A percentile compares a stretch with the other conserved stretches of the same genome.
phyloP scores from a whole-genome alignment of 1,140 invertebrate species.

The Phenacoccus solenopsis region DNA sequence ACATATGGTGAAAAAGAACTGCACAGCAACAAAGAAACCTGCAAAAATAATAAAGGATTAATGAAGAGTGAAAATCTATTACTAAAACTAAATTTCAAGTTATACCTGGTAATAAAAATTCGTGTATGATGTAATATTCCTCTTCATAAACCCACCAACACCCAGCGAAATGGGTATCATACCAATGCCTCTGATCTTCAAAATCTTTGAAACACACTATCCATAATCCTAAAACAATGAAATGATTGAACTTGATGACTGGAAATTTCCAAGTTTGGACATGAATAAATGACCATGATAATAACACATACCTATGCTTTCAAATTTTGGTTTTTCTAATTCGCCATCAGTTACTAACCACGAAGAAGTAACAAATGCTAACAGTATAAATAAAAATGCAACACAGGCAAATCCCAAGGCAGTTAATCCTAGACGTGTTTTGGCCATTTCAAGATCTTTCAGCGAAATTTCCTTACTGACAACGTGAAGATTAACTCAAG shows the following conservation, averaged over 20 bases:
- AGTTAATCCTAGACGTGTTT: slow-evolving; percentile 53
- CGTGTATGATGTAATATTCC: slow-evolving; percentile 37
- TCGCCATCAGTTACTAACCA: slow-evolving; percentile 83
- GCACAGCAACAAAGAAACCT: slow-evolving; percentile 84
- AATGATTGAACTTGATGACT: background rate
- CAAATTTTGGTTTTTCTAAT: slow-evolving; percentile 61
- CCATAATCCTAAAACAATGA: slow-evolving; percentile 61
- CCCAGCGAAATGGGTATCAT: slow-evolving; percentile 60
- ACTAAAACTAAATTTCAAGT: background rate
- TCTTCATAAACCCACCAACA: slow-evolving; percentile 91
- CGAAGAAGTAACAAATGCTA: slow-evolving; percentile 82
- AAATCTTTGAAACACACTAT: slow-evolving; percentile 79
- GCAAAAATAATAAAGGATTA: slow-evolving; percentile 30
- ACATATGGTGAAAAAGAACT: slow-evolving; percentile 81
- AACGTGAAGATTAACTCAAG: too few relatives aligned
- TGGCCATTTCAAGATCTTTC: slow-evolving; percentile 33
- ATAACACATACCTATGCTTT: slow-evolving; percentile 54
- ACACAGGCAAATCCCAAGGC: slow-evolving; percentile 50
- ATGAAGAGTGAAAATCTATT: background rate
- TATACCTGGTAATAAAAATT: slow-evolving; percentile 23
- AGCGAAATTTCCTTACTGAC: too few relatives aligned
- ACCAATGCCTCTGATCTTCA: slow-evolving; percentile 62
- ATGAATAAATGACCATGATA: background rate
- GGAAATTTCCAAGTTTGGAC: background rate
- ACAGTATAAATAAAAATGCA: slow-evolving; percentile 61